A percentile compares a stretch with the other conserved stretches of the same genome.
These are phyloP conservation scores for Chloropsis cyanopogon DNA, from an alignment of 2,113 vertebrate species.

Conservation along the genomic window DNA sequence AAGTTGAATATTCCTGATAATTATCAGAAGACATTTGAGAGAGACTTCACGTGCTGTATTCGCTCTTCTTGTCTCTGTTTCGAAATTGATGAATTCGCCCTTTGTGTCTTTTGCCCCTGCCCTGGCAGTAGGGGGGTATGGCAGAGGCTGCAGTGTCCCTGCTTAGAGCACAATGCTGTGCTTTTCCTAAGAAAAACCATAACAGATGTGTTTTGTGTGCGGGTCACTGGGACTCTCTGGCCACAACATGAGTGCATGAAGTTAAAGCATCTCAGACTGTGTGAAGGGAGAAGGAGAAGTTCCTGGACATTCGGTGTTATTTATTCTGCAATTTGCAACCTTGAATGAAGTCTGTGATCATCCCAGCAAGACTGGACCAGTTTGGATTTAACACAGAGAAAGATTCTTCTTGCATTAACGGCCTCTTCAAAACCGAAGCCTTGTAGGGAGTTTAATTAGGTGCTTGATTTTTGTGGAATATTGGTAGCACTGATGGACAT, in stretches of 20 bases:
- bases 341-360: not conserved
- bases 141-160: not conserved
- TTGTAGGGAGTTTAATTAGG: not conserved
- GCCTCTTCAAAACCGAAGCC: not conserved
- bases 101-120: not conserved
- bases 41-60: not conserved
- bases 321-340: not conserved
- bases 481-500: not conserved
- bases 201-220: not conserved
- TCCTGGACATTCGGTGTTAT: not conserved
- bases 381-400: not conserved
- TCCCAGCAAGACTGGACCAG: not conserved
- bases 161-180: not conserved
- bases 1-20: not conserved
- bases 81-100: not conserved
- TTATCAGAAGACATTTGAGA: not conserved
- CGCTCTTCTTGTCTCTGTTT: not conserved
- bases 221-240: not conserved
- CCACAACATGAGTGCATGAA: not conserved
- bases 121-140: not conserved
- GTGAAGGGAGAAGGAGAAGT: not conserved
- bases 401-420: not conserved
- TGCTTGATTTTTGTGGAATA: not conserved
- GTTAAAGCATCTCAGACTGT: not conserved
- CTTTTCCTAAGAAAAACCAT: not conserved